These are phyloP conservation scores for Pitta sordida DNA, from an alignment of 2,113 vertebrate species.

Conservation along the genomic window DNA sequence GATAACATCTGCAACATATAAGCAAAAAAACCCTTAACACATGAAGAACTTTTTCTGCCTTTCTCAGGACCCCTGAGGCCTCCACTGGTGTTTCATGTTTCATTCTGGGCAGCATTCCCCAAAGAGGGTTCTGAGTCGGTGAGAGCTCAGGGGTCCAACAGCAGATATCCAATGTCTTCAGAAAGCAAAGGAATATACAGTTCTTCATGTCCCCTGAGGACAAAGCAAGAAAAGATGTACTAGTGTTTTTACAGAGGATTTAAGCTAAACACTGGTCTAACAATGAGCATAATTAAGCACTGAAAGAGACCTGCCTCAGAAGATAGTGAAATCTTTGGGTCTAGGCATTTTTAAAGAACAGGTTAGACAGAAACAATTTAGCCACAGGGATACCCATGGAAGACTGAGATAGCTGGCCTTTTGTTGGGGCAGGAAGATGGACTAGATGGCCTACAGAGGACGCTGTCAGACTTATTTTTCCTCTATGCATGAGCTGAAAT, in stretches of 20 bases:
- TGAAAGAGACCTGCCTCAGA: not conserved
- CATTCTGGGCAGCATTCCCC: not conserved
- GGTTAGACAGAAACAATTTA: not conserved
- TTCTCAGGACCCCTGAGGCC: not conserved
- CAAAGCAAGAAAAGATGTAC: not conserved
- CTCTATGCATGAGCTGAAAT: not conserved
- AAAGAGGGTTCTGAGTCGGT: not conserved
- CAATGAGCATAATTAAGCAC: not conserved
- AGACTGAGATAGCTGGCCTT: not conserved
- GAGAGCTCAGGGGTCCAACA: not conserved
- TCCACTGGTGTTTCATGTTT: not conserved
- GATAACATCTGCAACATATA: not conserved
- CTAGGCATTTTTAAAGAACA: not conserved
- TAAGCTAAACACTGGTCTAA: not conserved
- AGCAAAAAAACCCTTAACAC: not conserved
- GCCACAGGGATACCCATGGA: not conserved
- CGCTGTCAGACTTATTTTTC: not conserved
- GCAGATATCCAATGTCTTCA: not conserved
- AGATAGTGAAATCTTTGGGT: not conserved
- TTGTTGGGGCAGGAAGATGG: not conserved
- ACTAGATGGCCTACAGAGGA: not conserved
- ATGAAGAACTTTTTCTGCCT: not conserved
- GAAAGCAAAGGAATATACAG: not conserved
- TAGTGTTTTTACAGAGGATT: not conserved
- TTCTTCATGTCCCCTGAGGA: not conserved